phyloP scores from a whole-genome alignment of 2,888 invertebrate species.

The Lasioglossum marginatum region DNA sequence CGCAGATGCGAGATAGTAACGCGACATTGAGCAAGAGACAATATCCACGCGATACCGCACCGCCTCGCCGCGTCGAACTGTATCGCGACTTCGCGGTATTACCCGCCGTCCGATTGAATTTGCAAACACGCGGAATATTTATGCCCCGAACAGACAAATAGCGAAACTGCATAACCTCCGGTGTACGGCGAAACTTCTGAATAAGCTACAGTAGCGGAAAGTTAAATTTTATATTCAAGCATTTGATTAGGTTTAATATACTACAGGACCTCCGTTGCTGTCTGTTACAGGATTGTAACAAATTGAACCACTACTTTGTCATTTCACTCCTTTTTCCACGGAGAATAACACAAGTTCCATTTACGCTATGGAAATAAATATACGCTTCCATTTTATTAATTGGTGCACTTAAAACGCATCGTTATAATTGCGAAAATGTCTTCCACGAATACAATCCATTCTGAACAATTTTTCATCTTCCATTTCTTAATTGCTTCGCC shows the following conservation, averaged over 20 bases:
- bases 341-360: neutral
- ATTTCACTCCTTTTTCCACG: neutral
- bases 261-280: neutral
- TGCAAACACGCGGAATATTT: slow-evolving; percentile 74
- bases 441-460: too few species aligned
- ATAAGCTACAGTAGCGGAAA: neutral
- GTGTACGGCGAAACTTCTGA: neutral
- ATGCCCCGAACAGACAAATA: slow-evolving; percentile 44
- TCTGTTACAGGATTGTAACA: neutral
- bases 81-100: slow-evolving; percentile 71
- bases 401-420: too few species aligned
- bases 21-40: slow-evolving; percentile 60
- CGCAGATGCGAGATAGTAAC: slow-evolving; percentile 60
- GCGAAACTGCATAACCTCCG: neutral
- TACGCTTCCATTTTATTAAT: too few species aligned
- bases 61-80: slow-evolving; percentile 7
- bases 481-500: too few species aligned
- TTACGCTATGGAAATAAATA: neutral
- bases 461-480: too few species aligned
- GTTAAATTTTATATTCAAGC: neutral
- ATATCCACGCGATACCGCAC: slow-evolving; percentile 60
- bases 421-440: too few species aligned
- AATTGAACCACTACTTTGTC: too few species aligned
- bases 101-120: slow-evolving; percentile 78
- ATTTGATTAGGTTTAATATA: neutral